Evolutionary conservation across 2,797 vertebrate species (phyloP).

Genomic region (Trematomus bernacchii): DNA sequence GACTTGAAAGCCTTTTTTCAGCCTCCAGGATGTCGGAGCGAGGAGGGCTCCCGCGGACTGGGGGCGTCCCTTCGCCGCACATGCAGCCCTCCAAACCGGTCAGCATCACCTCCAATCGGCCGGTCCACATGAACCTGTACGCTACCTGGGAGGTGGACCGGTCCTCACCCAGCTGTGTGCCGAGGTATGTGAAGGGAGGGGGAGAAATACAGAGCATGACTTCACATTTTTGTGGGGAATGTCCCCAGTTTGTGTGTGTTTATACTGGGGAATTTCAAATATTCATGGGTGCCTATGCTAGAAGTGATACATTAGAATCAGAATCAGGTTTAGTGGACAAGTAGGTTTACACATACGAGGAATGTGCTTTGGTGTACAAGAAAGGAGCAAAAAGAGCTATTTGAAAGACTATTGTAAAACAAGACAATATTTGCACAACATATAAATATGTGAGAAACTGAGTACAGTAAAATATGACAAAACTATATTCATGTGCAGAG

Average conservation of each 20-base stretch:
- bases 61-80: constrained; percentile 86
- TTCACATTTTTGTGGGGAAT: constrained; percentile 19
- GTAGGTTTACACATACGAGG: too few species aligned
- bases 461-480: too few species aligned
- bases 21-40: constrained; percentile 88
- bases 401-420: neutral
- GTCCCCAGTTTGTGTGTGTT: constrained; percentile 33
- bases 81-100: constrained; percentile 88
- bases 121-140: constrained; percentile 96
- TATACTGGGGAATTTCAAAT: constrained; percentile 3
- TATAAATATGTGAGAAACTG: too few species aligned
- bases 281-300: neutral
- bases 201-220: constrained; percentile 11
- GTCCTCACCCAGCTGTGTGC: constrained; percentile 94
- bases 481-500: too few species aligned
- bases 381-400: too few species aligned
- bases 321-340: too few species aligned
- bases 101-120: constrained; percentile 87
- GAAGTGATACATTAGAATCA: too few species aligned
- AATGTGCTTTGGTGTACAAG: too few species aligned
- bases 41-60: constrained; percentile 87
- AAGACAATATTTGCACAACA: too few species aligned
- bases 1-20: constrained; percentile 39
- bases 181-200: constrained; percentile 85
- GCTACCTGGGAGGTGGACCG: constrained; percentile 96